Evolutionary conservation across 2,797 vertebrate genomes (phyloP).

Genomic region (Intellagama lesueurii): DNA sequence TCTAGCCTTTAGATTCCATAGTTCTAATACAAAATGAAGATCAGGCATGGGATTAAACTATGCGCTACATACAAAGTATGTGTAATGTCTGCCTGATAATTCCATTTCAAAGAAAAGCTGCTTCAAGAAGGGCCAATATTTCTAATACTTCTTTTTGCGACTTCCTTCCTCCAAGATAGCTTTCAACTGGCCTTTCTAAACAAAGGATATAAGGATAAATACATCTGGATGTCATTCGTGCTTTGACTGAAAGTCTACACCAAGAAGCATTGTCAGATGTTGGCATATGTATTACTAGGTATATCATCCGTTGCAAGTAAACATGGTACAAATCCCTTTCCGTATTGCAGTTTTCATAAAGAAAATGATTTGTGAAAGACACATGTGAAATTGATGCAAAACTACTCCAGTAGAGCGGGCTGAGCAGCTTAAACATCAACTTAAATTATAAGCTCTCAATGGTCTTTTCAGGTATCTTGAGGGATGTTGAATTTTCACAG

Average conservation of each 20-base stretch:
- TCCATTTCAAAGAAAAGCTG: background rate
- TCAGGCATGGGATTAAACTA: background rate
- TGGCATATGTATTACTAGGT: background rate
- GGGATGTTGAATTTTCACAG: background rate
- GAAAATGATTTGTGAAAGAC: background rate
- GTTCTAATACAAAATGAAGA: no score
- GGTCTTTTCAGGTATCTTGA: background rate
- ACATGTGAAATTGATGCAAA: background rate
- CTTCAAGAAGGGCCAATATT: background rate
- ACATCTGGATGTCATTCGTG: background rate
- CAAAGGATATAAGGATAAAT: background rate
- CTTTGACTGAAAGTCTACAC: background rate
- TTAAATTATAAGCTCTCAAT: background rate
- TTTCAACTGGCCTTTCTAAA: background rate
- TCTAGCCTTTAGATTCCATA: background rate
- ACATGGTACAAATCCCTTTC: background rate
- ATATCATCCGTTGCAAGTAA: background rate
- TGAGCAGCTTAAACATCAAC: background rate
- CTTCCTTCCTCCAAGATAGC: background rate
- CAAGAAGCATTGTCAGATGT: background rate
- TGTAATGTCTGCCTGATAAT: background rate
- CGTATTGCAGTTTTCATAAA: background rate
- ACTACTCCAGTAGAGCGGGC: background rate
- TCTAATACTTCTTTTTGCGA: no score
- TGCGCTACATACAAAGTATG: background rate